Evolutionary conservation across 2,888 invertebrate species (phyloP), one percentile per base, ranked within the genome.

Genomic region (Gastrophysa polygoni): DNA sequence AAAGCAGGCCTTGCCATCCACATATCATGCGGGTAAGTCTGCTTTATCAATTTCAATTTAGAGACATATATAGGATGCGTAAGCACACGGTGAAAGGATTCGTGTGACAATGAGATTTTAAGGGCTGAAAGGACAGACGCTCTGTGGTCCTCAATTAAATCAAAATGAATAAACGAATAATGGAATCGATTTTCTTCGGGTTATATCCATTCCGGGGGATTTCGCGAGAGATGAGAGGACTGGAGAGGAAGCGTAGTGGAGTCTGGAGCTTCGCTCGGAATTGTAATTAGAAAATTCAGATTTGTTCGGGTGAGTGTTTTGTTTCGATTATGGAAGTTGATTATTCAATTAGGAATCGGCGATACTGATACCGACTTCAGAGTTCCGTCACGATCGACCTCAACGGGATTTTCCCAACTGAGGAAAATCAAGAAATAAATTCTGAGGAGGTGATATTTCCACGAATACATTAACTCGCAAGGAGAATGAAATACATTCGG

Each of bases 11-110:
- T 54, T 43, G 59, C 50, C 59, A 56, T 59, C 24, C 57, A 62
- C n/a, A 38, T 38, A 38, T 38, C 57, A 67, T 67, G 64, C 65
- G 63, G 64, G 68, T 69, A 73, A 70, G 72, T 68, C 70, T 70
- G 71, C 72, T 72, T 73, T 73, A 72, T 73, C 73, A 73, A 70
- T 73, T 73, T 72, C 70, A 71, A 73, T 73, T 72, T 73, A 67
- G 69, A 67, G 69, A 70, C 66, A 67, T 64, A 63, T 32, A 32
- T 32, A 32, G 29, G 29, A 32, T 57, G 59, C 66, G 58, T 62
- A 63, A 63, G 57, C 62, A 55, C 14, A 38, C 11, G n/a, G 14
- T 55, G 52, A 59, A 49, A 46, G 59, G 54, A 58, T 58, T 54
- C 61, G 61, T 52, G 66, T 67, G 71, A 71, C 71, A 71, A 70